phyloP scores from a whole-genome alignment of 1,140 invertebrate genomes.

The Drosophila malerkotliana region DNA sequence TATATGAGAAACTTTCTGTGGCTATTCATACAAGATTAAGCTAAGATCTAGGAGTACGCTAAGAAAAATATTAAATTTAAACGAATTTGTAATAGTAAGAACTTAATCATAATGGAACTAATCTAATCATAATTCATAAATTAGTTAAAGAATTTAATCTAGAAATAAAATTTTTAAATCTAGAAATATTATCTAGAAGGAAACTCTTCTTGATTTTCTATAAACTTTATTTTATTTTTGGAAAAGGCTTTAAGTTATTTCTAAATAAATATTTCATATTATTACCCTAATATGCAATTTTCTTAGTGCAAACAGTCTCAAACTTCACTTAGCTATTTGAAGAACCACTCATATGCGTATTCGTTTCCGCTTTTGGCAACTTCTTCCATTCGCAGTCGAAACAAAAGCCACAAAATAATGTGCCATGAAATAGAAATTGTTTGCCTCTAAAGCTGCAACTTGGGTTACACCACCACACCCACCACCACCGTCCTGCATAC shows the following conservation, averaged over 20 bases:
- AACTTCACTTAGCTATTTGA: neutral
- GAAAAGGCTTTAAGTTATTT: neutral
- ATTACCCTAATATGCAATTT: conserved; percentile 1
- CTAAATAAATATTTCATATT: neutral
- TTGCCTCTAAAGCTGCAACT: conserved; percentile 48
- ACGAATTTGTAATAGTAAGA: no score
- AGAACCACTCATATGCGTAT: conserved; percentile 40
- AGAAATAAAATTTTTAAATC: no score
- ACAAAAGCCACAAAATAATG: conserved; percentile 82
- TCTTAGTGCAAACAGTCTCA: neutral
- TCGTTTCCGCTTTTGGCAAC: conserved; percentile 49
- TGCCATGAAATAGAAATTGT: conserved; percentile 81
- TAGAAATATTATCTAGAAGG: no score
- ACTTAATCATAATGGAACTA: no score
- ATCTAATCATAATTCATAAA: no score
- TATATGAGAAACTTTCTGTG: conserved; percentile 26
- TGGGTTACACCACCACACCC: conserved; percentile 17
- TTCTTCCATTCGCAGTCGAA: conserved; percentile 58
- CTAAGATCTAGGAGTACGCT: neutral
- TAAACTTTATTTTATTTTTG: no score
- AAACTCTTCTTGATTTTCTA: no score
- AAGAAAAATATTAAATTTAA: neutral
- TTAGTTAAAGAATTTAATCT: no score
- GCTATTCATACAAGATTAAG: conserved; percentile 8
- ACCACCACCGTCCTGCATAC: neutral